Percentiles rank a stretch among this genome's conserved stretches.
These are phyloP conservation scores for Anthoscopus minutus DNA, from an alignment of 2,113 vertebrate species.

Conservation along the genomic window DNA sequence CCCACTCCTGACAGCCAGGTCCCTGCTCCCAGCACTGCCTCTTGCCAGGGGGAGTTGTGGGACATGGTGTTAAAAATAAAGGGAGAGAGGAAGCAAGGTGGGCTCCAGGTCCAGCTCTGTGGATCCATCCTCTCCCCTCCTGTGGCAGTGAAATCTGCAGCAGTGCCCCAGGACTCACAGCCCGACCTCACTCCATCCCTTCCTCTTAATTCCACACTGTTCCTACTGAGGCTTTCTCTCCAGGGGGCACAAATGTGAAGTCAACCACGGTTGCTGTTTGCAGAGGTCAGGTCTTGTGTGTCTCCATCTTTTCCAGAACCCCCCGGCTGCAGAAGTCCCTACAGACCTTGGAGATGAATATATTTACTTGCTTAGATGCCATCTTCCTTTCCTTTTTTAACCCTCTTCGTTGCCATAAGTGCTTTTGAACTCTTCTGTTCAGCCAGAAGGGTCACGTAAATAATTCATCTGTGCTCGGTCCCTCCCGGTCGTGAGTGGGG, in stretches of 20 bases:
- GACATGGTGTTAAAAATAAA: not conserved
- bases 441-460: not conserved
- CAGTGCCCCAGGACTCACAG: not conserved
- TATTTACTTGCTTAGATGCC: not conserved
- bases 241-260: not conserved
- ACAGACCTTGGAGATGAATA: not conserved
- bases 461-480: not conserved
- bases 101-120: not conserved
- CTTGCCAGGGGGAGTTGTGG: not conserved
- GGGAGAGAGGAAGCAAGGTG: not conserved
- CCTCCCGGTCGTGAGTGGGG: fast-evolving
- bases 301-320: not conserved
- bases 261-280: not conserved
- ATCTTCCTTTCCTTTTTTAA: not conserved
- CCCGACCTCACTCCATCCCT: not conserved
- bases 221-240: not conserved
- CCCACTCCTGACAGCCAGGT: not conserved
- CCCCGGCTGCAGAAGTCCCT: not conserved
- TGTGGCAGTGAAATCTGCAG: not conserved
- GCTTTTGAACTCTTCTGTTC: not conserved
- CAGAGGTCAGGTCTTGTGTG: not conserved
- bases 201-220: not conserved
- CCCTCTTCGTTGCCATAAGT: fast-evolving
- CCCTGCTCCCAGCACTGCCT: not conserved
- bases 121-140: not conserved